Percentiles rank a stretch among this genome's conserved stretches.
Evolutionary conservation across 2,113 vertebrate species (phyloP).

Genomic region (Spermophilus dauricus): DNA sequence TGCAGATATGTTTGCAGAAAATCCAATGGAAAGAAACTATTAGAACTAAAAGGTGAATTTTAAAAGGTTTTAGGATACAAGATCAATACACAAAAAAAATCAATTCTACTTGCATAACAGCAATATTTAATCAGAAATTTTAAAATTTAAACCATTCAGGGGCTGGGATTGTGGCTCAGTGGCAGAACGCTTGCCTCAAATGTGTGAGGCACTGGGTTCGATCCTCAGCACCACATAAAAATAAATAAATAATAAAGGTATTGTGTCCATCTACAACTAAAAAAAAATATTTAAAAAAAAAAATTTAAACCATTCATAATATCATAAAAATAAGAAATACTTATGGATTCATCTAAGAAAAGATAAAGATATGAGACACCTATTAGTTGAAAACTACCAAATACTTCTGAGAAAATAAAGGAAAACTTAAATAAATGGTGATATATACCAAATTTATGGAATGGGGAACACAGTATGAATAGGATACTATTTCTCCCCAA

Average conservation of each 20-base stretch:
- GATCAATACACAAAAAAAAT: neutral
- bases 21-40: neutral
- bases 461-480: no score
- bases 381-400: neutral
- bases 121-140: neutral
- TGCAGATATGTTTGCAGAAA: conserved; percentile 6
- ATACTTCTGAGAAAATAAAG: neutral
- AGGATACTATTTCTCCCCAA: neutral
- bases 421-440: neutral
- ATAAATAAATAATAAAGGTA: no score
- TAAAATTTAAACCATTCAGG: neutral
- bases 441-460: neutral
- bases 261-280: no score
- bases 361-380: neutral
- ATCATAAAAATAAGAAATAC: neutral
- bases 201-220: no score
- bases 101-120: neutral
- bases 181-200: no score
- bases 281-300: no score
- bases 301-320: neutral
- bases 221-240: no score
- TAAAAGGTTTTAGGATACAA: neutral
- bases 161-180: no score
- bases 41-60: neutral
- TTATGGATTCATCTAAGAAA: conserved; percentile 5